Evolutionary conservation across 2,113 vertebrate genomes (phyloP), one percentile per base, ranked within the genome.

Genomic region (Chionis minor): DNA sequence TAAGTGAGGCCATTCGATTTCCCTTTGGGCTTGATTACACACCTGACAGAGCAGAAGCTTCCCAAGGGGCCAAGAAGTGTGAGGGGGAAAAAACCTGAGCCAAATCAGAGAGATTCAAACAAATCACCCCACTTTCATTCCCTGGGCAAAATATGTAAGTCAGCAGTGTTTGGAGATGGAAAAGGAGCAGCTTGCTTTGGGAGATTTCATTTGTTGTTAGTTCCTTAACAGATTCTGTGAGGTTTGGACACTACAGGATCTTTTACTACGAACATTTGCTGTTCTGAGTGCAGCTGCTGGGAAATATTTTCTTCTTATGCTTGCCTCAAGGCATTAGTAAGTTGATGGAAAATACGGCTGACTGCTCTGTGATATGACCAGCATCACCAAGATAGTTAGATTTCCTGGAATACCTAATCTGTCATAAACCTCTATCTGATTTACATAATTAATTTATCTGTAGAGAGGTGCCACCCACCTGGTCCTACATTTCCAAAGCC

Each of bases 11-110:
- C 28, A 47, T 81, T 79, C 3, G 6, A 55, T 90, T 81, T 89
- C 30, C 83, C 56, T 42, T 72, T 81, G 69, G 83, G 78, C 81
- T 85, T 82, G 89, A 78, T 85, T 90, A 59, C 0, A 0, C n/a
- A 85, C 58, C 74, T 77, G 74, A 58, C 58, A 66, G 73, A 92
- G 58, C 86, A 96, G 71, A 87, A 90, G 21, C 66, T 91, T 94
- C 89, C 87, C 81, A 49, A 91, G 51, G 77, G 49, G 42, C 92
- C 54, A 89, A 23, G 65, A 72, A 70, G 15, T 87, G 81, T 54
- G n/a, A 80, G 6, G 30, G 47, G 33, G 13, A 42, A 38, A 91
- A 85, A 56, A 47, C 9, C 45, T 58, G 55, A 69, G 66, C 69
- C 3, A 80, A 87, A 72, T 56, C 27, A 10, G 56, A 84, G 47